Evolutionary conservation across 2,888 invertebrate species (phyloP).

Genomic region (Protula sp.): DNA sequence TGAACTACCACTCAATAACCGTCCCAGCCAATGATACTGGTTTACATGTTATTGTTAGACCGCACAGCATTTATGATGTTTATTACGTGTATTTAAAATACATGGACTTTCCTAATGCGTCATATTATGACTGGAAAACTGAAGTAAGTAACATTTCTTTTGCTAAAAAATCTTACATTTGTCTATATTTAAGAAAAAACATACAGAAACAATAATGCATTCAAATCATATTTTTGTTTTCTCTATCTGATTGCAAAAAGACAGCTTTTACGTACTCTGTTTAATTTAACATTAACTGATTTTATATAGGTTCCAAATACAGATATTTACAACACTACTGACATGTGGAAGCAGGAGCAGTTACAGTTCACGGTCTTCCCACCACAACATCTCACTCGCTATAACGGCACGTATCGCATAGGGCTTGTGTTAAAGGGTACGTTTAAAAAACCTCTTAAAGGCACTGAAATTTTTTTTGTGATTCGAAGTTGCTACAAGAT

Average conservation of each 20-base stretch:
- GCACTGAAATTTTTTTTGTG: too few relatives aligned
- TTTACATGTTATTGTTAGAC: conserved; percentile 36
- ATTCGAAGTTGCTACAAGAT: too few relatives aligned
- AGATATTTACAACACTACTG: background rate
- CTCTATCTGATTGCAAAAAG: too few relatives aligned
- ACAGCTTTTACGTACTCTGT: too few relatives aligned
- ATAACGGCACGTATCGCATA: conserved; percentile 46
- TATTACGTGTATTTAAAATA: conserved; percentile 26
- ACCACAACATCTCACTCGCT: conserved; percentile 31
- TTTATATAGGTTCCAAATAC: background rate
- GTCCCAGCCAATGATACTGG: conserved; percentile 37
- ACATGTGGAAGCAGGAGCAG: conserved; percentile 22
- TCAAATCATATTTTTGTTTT: too few relatives aligned
- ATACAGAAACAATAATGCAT: too few relatives aligned
- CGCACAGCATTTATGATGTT: conserved; percentile 23
- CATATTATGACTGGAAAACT: conserved; percentile 36
- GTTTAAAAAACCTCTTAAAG: conserved; percentile 5
- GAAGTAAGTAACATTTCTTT: conserved; percentile 25
- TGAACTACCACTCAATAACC: conserved; percentile 25
- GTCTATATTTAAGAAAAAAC: too few relatives aligned
- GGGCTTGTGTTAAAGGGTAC: conserved; percentile 41
- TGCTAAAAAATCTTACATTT: too few relatives aligned
- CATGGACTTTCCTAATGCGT: conserved; percentile 41
- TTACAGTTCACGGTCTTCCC: conserved; percentile 39
- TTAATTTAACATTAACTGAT: too few relatives aligned